Conservation (phyloP, 53 echinoderm and acorn worm species). For the Paracentrotus lividus region DNA sequence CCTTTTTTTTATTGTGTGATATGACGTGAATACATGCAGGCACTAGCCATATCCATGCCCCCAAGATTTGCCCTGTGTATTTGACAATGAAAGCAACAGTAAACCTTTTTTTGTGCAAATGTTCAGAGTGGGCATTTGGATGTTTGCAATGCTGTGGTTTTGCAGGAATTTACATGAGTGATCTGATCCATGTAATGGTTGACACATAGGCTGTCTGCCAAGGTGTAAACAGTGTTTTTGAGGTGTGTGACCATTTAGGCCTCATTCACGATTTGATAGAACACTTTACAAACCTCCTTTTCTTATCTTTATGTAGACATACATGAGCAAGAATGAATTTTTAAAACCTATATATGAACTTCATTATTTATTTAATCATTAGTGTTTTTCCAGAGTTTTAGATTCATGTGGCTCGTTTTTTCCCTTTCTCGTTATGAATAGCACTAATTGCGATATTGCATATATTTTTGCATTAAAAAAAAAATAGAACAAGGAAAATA, state of each 20-base stretch:
- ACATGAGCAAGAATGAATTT: neutral
- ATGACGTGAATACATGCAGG: neutral
- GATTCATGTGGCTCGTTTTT: too few species aligned
- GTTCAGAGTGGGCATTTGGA: neutral
- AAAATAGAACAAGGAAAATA: neutral
- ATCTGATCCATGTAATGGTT: neutral
- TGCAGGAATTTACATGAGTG: neutral
- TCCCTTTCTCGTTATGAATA: too few species aligned
- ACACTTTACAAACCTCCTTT: too few species aligned
- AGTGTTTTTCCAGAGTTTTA: too few species aligned
- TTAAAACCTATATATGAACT: too few species aligned
- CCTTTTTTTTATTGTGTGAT: too few species aligned
- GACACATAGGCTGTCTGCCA: neutral
- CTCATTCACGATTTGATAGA: neutral
- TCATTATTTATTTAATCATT: too few species aligned
- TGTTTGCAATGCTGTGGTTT: constrained; percentile 3
- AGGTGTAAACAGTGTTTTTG: neutral
- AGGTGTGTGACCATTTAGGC: neutral
- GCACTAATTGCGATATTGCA: too few species aligned
- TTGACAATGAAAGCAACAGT: constrained; percentile 20
- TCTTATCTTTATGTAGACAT: too few species aligned
- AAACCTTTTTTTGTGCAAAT: neutral
- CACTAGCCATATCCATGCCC: neutral
- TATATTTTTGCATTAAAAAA: too few species aligned
- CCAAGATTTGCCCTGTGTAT: neutral